Evolutionary conservation across 2,113 vertebrate genomes (phyloP).

Genomic region (Raja brachyura): DNA sequence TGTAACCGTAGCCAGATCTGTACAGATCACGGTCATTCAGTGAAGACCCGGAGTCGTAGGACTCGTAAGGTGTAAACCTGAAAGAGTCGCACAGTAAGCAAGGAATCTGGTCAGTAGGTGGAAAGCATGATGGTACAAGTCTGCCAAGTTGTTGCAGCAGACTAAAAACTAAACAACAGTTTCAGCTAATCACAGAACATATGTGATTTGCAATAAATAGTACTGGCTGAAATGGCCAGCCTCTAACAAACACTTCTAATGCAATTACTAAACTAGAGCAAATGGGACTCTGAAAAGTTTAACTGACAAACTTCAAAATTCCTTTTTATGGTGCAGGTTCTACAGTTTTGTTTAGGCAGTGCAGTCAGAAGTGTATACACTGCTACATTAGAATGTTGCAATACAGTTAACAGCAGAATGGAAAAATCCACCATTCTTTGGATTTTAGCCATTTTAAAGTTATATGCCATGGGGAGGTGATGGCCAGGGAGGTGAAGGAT

Average conservation of each 20-base stretch:
- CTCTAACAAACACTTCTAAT: constrained; percentile 24
- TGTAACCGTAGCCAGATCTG: constrained; percentile 52
- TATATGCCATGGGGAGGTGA: not conserved
- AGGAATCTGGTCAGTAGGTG: constrained; percentile 37
- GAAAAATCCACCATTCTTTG: constrained; percentile 34
- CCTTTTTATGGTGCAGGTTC: not conserved
- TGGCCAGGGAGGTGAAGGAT: too few species aligned
- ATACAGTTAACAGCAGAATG: constrained; percentile 27
- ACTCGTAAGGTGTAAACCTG: constrained; percentile 59
- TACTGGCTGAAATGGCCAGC: constrained; percentile 23
- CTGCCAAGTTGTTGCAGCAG: constrained; percentile 26
- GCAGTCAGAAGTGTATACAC: not conserved
- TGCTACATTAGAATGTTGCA: not conserved
- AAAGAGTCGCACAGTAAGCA: constrained; percentile 54
- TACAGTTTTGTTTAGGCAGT: not conserved
- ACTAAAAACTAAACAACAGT: constrained; percentile 35
- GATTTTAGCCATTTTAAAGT: constrained; percentile 37
- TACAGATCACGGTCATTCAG: constrained; percentile 53
- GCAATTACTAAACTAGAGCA: constrained; percentile 28
- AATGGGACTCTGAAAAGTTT: constrained; percentile 30
- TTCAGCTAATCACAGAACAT: constrained; percentile 26
- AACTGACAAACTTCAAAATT: not conserved
- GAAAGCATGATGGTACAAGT: constrained; percentile 29
- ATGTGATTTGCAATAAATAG: constrained; percentile 29
- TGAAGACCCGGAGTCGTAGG: constrained; percentile 56